Percentiles rank a stretch among this genome's conserved stretches.
phyloP scores from a whole-genome alignment of 2,113 vertebrate species.

The Percopsis transmontana region DNA sequence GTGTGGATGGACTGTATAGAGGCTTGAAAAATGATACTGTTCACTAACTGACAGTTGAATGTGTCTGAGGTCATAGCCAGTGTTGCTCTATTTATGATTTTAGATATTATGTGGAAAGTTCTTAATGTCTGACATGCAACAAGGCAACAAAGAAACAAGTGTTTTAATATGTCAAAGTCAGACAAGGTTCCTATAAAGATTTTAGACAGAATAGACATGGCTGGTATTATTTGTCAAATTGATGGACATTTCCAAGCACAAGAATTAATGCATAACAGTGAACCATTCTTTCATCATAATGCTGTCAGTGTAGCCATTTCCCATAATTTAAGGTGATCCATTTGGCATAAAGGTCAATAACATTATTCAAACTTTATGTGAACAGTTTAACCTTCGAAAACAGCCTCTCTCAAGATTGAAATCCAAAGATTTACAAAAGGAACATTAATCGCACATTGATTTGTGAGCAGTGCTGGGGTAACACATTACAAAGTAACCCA shows the following conservation, averaged over 20 bases:
- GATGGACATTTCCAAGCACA: slow-evolving; percentile 61
- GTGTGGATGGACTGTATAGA: background rate
- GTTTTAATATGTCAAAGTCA: slow-evolving; percentile 42
- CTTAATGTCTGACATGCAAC: slow-evolving; percentile 15
- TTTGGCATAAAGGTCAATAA: slow-evolving; percentile 69
- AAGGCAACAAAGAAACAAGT: no score
- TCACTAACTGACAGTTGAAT: no score
- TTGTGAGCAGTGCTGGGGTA: no score
- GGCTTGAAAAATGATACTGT: no score
- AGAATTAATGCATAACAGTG: slow-evolving; percentile 59
- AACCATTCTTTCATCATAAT: slow-evolving; percentile 67
- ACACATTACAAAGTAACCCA: no score
- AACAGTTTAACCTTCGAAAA: slow-evolving; percentile 68
- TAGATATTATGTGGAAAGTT: background rate
- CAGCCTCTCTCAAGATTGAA: slow-evolving; percentile 54
- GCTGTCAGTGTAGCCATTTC: slow-evolving; percentile 60
- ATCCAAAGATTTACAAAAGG: slow-evolving; percentile 44
- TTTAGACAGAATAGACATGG: slow-evolving; percentile 42
- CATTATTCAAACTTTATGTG: slow-evolving; percentile 72
- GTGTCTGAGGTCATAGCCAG: no score
- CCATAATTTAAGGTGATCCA: slow-evolving; percentile 68
- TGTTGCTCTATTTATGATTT: no score
- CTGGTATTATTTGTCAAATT: slow-evolving; percentile 69
- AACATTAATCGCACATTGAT: slow-evolving; percentile 41
- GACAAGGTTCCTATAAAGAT: slow-evolving; percentile 57